Conservation (phyloP, 2,113 vertebrate species). For the Callocephalon fimbriatum region DNA sequence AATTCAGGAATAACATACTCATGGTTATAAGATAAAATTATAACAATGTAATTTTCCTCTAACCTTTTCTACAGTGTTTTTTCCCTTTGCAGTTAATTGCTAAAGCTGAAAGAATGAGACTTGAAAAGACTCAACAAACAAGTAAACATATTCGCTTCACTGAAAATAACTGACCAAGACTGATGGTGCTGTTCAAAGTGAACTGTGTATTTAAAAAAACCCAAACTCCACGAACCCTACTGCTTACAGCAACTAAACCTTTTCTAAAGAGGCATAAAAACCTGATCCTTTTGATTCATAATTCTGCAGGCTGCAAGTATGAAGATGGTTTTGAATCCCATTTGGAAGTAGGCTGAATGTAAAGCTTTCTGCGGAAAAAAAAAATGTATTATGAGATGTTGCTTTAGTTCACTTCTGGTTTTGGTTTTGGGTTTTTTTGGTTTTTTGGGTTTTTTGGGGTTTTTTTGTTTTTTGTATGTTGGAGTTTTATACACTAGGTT, state of each 20-base stretch:
- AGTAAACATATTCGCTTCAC: slow-evolving; percentile 90
- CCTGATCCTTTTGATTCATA: not conserved
- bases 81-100: slow-evolving; percentile 85
- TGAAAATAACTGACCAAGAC: slow-evolving; percentile 79
- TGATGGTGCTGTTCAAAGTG: not conserved
- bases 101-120: slow-evolving; percentile 94
- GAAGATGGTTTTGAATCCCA: not conserved
- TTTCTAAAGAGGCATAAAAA: not conserved
- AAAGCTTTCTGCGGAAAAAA: not conserved
- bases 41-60: not conserved
- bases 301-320: not conserved
- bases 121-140: slow-evolving; percentile 86
- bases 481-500: slow-evolving; percentile 52
- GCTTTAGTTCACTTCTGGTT: slow-evolving; percentile 5
- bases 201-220: not conserved
- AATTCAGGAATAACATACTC: not conserved
- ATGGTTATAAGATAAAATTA: not conserved
- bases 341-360: slow-evolving; percentile 39
- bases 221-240: not conserved
- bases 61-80: not conserved
- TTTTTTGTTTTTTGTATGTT: slow-evolving; percentile 40
- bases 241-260: not conserved
- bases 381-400: not conserved
- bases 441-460: rapidly evolving
- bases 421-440: not conserved